phyloP scores from a whole-genome alignment of 2,113 vertebrate genomes.

The Oncorhynchus nerka region DNA sequence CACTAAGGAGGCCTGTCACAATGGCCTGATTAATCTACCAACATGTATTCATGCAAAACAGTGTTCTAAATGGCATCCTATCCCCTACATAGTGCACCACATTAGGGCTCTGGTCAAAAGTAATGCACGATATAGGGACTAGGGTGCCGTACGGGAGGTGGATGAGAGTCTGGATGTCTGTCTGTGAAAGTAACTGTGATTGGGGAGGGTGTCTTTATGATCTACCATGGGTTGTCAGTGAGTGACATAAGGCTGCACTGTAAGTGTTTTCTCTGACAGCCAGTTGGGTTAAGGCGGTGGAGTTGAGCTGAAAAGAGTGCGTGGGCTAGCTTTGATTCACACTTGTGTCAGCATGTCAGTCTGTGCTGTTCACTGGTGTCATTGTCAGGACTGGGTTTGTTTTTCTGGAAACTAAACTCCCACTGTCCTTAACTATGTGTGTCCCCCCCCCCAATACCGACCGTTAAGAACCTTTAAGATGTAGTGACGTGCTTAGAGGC shows the following conservation, averaged over 20 bases:
- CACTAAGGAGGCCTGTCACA: neutral
- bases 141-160: too few species aligned
- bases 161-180: too few species aligned
- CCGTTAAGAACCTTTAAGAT: neutral
- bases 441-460: neutral
- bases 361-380: slow-evolving; percentile 56
- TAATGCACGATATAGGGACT: too few species aligned
- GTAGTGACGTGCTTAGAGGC: neutral
- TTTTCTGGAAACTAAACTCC: slow-evolving; percentile 29
- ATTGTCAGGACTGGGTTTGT: slow-evolving; percentile 27
- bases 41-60: neutral
- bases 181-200: too few species aligned
- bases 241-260: slow-evolving; percentile 36
- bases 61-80: neutral
- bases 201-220: neutral
- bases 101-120: too few species aligned
- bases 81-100: neutral
- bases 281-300: neutral
- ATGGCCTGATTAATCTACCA: neutral
- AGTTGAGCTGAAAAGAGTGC: slow-evolving; percentile 41
- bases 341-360: slow-evolving; percentile 65
- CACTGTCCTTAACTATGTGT: slow-evolving; percentile 3
- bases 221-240: neutral
- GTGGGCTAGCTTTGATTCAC: slow-evolving; percentile 38
- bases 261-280: slow-evolving; percentile 45